A percentile compares a stretch with the other conserved stretches of the same genome.
Evolutionary conservation across 30 jellyfish, hydroid and myxozoan species (phyloP).

Genomic region (Chironex yamaguchii): DNA sequence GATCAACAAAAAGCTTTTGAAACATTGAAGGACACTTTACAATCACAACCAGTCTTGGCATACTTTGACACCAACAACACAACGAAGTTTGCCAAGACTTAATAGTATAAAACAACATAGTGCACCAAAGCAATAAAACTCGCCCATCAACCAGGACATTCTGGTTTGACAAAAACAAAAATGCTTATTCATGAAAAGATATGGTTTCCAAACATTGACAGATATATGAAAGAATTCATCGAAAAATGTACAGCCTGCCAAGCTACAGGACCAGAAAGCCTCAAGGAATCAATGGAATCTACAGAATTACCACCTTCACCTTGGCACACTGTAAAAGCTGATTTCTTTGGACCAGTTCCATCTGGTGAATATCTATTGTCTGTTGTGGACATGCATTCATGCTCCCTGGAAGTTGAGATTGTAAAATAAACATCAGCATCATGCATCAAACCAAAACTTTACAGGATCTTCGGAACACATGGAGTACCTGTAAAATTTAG

Average conservation of each 20-base stretch:
- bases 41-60: constrained; percentile 50
- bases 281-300: constrained; percentile 32
- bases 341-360: constrained; percentile 51
- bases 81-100: too few species aligned
- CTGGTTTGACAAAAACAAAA: neutral
- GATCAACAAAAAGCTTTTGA: constrained; percentile 47
- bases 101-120: too few species aligned
- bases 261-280: constrained; percentile 14
- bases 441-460: constrained; percentile 46
- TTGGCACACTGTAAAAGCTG: constrained; percentile 49
- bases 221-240: neutral
- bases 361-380: constrained; percentile 42
- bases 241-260: constrained; percentile 1
- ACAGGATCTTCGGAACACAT: constrained; percentile 47
- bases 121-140: neutral
- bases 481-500: constrained; percentile 40
- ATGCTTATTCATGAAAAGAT: neutral
- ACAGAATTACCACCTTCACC: constrained; percentile 49
- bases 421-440: constrained; percentile 47
- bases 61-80: too few species aligned
- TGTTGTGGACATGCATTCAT: constrained; percentile 26
- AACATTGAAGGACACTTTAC: constrained; percentile 8
- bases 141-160: constrained; percentile 1
- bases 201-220: neutral
- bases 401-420: constrained; percentile 38